These are phyloP conservation scores for Apamea monoglypha DNA, from an alignment of 2,888 invertebrate species.

Conservation along the genomic window DNA sequence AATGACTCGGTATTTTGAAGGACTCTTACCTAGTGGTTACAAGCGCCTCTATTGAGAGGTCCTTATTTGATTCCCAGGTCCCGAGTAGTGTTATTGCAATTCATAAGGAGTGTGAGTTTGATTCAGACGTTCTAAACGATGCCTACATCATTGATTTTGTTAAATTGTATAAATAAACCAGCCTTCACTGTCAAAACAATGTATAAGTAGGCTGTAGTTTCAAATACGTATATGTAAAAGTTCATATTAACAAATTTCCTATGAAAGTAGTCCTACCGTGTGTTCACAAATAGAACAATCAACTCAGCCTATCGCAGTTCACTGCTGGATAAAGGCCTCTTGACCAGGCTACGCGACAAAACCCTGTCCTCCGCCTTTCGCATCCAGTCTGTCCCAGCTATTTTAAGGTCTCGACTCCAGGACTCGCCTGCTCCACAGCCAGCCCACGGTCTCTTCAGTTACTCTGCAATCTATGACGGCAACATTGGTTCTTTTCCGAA, in stretches of 20 bases:
- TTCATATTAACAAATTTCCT: not conserved
- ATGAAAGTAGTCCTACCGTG: not conserved
- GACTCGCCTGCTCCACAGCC: not conserved
- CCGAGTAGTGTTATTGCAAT: conserved; percentile 40
- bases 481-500: too few relatives aligned
- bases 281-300: not conserved
- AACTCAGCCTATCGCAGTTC: not conserved
- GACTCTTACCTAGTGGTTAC: conserved; percentile 25
- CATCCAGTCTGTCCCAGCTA: not conserved
- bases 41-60: conserved; percentile 30
- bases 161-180: not conserved
- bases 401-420: not conserved
- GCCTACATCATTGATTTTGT: not conserved
- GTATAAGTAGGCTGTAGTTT: not conserved
- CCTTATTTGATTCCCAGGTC: conserved; percentile 41
- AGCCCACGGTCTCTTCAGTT: not conserved
- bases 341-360: not conserved
- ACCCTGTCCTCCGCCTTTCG: not conserved
- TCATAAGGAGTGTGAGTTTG: conserved; percentile 14
- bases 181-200: not conserved
- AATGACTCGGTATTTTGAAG: conserved; percentile 40
- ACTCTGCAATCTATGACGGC: not conserved
- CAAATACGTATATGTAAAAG: not conserved
- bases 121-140: conserved; percentile 13
- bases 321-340: not conserved